Evolutionary conservation across 2,113 vertebrate species (phyloP).

Genomic region (Plectropomus leopardus): DNA sequence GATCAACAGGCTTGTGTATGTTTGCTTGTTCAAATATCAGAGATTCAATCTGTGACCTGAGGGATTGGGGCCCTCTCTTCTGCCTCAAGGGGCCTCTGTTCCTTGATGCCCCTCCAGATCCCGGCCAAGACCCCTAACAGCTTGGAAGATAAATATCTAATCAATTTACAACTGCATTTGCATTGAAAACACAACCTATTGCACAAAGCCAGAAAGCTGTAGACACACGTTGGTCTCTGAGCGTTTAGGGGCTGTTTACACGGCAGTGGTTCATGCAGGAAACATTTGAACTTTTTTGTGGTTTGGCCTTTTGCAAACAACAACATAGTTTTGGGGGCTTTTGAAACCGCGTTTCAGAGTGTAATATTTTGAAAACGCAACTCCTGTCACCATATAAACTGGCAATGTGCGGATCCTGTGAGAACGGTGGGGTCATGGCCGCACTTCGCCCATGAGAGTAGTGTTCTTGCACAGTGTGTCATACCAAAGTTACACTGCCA

Average conservation of each 20-base stretch:
- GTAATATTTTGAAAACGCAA: too few species aligned
- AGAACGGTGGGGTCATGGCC: too few species aligned
- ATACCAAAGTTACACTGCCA: too few species aligned
- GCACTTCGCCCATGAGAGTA: too few species aligned
- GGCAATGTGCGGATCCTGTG: too few species aligned
- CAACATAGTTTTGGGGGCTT: too few species aligned
- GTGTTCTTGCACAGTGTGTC: too few species aligned
- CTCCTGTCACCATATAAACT: too few species aligned
- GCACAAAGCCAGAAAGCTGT: background rate
- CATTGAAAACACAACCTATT: constrained; percentile 59
- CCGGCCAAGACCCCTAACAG: constrained; percentile 56
- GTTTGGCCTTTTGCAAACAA: too few species aligned
- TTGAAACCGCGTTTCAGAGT: too few species aligned
- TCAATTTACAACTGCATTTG: constrained; percentile 76
- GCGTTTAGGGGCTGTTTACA: background rate
- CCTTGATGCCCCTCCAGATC: constrained; percentile 38
- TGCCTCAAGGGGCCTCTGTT: constrained; percentile 29
- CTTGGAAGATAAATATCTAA: constrained; percentile 79
- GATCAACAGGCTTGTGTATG: constrained; percentile 40
- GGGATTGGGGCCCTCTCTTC: constrained; percentile 28
- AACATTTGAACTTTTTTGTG: too few species aligned
- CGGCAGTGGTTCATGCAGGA: too few species aligned
- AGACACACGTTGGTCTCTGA: background rate
- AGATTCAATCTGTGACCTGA: constrained; percentile 62
- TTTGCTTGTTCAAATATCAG: constrained; percentile 34